Conservation (phyloP, 2,113 vertebrate species). For the Desmodus rotundus region DNA sequence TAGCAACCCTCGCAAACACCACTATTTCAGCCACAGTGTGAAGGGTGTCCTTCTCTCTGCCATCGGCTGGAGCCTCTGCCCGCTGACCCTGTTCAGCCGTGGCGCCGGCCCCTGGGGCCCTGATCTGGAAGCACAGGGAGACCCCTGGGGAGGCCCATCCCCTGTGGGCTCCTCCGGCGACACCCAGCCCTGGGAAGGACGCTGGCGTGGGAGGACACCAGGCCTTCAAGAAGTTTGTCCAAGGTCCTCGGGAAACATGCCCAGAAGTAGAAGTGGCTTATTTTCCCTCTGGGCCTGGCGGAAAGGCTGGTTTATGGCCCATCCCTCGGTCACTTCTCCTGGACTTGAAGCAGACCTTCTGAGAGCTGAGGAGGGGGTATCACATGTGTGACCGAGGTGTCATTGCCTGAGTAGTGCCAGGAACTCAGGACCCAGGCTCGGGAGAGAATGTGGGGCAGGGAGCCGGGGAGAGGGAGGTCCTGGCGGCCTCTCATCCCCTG, state of each 20-base stretch:
- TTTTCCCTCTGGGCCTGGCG: background rate
- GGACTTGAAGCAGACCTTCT: background rate
- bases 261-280: accelerated
- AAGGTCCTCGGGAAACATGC: background rate
- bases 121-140: background rate
- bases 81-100: accelerated
- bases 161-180: accelerated
- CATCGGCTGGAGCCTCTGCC: background rate
- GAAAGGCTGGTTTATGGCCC: background rate
- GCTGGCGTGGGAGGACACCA: background rate
- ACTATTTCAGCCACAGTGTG: constrained; percentile 70
- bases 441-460: background rate
- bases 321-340: accelerated
- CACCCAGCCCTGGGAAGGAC: background rate
- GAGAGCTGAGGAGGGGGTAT: background rate
- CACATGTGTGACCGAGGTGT: background rate
- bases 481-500: background rate
- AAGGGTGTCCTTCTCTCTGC: constrained; percentile 57
- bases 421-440: background rate
- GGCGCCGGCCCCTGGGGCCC: background rate
- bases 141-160: background rate
- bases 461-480: too few species aligned
- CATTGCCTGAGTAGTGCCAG: background rate
- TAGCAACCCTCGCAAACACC: constrained; percentile 79
- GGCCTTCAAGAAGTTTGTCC: background rate